phyloP scores from a whole-genome alignment of 2,113 vertebrate species.

The Hirundichthys speculiger region DNA sequence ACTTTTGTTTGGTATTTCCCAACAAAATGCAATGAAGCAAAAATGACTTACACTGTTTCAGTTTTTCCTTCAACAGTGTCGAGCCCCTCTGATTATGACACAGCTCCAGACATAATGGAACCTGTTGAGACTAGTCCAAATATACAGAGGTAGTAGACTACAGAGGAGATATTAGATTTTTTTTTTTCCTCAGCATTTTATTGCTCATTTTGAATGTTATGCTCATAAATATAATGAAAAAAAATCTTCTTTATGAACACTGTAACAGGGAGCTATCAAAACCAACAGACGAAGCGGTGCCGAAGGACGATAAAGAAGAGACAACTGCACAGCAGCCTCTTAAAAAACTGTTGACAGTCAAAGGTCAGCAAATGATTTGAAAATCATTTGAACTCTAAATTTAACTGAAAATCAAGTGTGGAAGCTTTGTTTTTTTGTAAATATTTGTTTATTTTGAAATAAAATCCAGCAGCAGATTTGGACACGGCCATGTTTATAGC shows the following conservation, averaged over 20 bases:
- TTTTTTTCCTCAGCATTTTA: neutral
- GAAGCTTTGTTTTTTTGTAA: no score
- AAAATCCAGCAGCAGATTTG: no score
- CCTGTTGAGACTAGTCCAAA: constrained; percentile 75
- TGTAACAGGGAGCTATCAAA: constrained; percentile 78
- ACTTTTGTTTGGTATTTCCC: neutral
- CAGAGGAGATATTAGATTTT: constrained; percentile 8
- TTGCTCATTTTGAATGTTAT: neutral
- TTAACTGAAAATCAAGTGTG: no score
- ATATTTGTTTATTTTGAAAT: no score
- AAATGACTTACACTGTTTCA: neutral
- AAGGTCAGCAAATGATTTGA: constrained; percentile 81
- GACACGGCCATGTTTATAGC: no score
- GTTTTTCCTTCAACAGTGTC: constrained; percentile 68
- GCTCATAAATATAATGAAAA: neutral
- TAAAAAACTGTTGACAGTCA: constrained; percentile 87
- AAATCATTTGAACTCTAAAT: no score
- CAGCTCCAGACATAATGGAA: constrained; percentile 85
- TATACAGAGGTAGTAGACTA: constrained; percentile 77
- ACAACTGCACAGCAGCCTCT: constrained; percentile 75
- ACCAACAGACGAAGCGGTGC: constrained; percentile 81
- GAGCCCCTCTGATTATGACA: constrained; percentile 89
- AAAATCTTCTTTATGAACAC: constrained; percentile 4
- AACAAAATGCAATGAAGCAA: neutral
- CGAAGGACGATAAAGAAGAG: constrained; percentile 83